phyloP scores from a whole-genome alignment of 1,140 invertebrate genomes.

The Copidosoma floridanum region DNA sequence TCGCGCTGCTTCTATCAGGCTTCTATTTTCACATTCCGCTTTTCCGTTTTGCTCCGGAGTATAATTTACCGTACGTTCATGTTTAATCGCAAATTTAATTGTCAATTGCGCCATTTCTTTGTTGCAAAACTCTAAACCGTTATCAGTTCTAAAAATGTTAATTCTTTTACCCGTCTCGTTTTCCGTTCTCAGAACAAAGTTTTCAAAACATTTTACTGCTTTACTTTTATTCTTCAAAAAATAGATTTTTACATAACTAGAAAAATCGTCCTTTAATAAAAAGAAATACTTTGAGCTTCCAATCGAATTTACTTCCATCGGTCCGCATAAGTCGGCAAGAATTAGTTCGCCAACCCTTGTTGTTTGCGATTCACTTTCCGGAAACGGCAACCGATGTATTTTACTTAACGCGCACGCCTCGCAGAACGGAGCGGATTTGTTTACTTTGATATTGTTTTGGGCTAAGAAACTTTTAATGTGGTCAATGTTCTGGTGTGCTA shows the following conservation, averaged over 20 bases:
- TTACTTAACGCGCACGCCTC: slow-evolving; percentile 48
- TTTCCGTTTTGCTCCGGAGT: too few relatives aligned
- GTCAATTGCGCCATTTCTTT: slow-evolving; percentile 17
- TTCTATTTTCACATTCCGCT: too few relatives aligned
- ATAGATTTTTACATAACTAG: slow-evolving; percentile 43
- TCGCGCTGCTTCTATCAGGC: too few relatives aligned
- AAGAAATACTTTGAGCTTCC: slow-evolving; percentile 43
- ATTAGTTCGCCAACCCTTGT: slow-evolving; percentile 43
- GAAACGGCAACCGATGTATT: slow-evolving; percentile 42
- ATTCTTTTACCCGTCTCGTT: slow-evolving; percentile 38
- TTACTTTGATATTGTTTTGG: slow-evolving; percentile 34
- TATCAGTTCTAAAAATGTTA: slow-evolving; percentile 44
- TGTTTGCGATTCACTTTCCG: slow-evolving; percentile 30
- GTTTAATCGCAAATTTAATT: slow-evolving; percentile 14
- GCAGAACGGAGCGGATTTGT: slow-evolving; percentile 32
- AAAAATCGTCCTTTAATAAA: too few relatives aligned
- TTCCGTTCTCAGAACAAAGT: slow-evolving; percentile 21
- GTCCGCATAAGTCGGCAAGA: too few relatives aligned
- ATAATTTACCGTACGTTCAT: slow-evolving; percentile 30
- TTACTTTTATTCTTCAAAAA: slow-evolving; percentile 52
- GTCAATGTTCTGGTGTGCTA: slow-evolving; percentile 48
- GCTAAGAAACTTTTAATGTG: slow-evolving; percentile 39
- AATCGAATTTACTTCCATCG: too few relatives aligned
- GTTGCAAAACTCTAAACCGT: too few relatives aligned
- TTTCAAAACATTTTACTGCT: too few relatives aligned